These are phyloP conservation scores for Caiman crocodilus DNA, from an alignment of 2,797 vertebrate species.

Conservation along the genomic window DNA sequence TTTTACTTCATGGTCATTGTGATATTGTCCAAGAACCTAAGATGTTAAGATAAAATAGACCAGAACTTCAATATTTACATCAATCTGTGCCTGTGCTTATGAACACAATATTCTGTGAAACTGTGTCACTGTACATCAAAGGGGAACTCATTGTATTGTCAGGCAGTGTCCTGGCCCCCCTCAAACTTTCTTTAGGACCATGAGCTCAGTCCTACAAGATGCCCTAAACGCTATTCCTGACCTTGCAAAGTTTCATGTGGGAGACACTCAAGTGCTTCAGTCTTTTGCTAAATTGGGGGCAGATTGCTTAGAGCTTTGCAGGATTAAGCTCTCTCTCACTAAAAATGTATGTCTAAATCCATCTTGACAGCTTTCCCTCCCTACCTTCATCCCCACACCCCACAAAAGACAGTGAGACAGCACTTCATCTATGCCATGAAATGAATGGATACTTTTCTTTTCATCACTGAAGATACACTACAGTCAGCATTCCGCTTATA, in stretches of 20 bases:
- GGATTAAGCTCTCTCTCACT: neutral
- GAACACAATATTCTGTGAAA: neutral
- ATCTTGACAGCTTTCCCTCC: neutral
- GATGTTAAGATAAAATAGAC: neutral
- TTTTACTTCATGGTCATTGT: neutral
- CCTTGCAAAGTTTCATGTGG: neutral
- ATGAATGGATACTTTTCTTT: neutral
- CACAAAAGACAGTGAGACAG: rapidly evolving
- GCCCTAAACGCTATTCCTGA: neutral
- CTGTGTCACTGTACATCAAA: neutral
- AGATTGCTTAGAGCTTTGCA: neutral
- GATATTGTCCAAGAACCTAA: neutral
- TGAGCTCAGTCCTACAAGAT: neutral
- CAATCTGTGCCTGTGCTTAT: neutral
- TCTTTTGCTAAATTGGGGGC: neutral
- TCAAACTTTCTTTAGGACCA: neutral
- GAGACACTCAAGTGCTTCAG: neutral
- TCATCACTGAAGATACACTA: neutral
- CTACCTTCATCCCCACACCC: neutral
- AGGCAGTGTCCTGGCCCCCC: neutral
- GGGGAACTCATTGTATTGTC: neutral
- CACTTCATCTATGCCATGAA: rapidly evolving
- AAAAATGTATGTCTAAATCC: neutral
- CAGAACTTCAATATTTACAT: constrained; percentile 12
- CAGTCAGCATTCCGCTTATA: neutral